Conservation (phyloP, 2,113 vertebrate genomes). For the Paramormyrops kingsleyae region DNA sequence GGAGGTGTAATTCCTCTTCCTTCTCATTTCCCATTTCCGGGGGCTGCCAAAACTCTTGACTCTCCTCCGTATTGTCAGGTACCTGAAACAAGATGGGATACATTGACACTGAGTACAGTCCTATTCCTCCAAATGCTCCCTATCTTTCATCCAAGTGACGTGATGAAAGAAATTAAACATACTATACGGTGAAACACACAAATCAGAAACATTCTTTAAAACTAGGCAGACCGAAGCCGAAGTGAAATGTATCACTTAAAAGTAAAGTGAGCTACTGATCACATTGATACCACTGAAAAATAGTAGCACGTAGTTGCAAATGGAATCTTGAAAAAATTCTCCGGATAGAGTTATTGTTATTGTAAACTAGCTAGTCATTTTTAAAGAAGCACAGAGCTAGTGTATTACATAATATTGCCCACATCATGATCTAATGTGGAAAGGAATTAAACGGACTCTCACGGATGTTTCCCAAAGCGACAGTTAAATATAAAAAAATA, state of each 20-base stretch:
- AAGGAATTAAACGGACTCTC: background rate
- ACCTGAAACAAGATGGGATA: slow-evolving; percentile 27
- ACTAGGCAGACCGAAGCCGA: background rate
- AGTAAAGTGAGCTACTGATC: background rate
- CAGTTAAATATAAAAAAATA: background rate
- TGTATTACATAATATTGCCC: background rate
- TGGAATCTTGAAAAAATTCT: background rate
- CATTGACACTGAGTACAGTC: background rate
- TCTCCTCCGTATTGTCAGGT: slow-evolving; percentile 50
- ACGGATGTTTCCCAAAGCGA: background rate
- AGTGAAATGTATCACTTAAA: background rate
- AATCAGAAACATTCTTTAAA: background rate
- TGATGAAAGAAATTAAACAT: background rate
- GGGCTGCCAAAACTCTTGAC: slow-evolving; percentile 49
- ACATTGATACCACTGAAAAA: background rate
- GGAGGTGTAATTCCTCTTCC: slow-evolving; percentile 57
- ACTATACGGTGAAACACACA: background rate
- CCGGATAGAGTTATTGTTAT: background rate
- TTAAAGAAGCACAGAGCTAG: background rate
- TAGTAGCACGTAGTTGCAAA: background rate
- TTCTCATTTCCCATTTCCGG: slow-evolving; percentile 46
- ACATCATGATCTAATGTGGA: background rate
- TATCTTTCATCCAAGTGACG: background rate
- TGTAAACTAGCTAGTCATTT: background rate
- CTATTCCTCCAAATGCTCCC: background rate